Conservation (phyloP, 2,888 invertebrate species). For the Drosophila seclusa region DNA sequence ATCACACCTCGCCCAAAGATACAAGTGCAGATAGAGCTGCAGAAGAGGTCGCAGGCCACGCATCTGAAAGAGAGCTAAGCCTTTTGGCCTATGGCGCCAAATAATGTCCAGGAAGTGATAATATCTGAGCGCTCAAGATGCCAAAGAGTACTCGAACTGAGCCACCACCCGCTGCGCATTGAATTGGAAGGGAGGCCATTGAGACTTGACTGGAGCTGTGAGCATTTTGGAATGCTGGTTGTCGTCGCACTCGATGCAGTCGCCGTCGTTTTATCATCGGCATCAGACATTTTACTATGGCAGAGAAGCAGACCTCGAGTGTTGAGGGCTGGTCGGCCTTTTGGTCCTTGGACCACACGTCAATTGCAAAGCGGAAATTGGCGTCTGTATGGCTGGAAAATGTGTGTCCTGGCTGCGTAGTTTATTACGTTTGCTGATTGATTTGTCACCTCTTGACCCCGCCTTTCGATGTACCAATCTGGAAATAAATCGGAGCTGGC, state of each 20-base stretch:
- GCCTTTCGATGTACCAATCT: neutral
- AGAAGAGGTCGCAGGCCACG: constrained; percentile 18
- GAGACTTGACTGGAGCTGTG: constrained; percentile 31
- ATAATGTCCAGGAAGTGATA: constrained; percentile 80
- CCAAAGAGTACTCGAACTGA: constrained; percentile 47
- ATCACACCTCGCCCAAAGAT: constrained; percentile 27
- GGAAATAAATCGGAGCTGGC: neutral
- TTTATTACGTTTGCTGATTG: constrained; percentile 75
- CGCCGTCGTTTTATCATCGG: constrained; percentile 58
- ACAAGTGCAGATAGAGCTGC: constrained; percentile 10
- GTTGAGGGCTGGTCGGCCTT: constrained; percentile 16
- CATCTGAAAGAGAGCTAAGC: constrained; percentile 63
- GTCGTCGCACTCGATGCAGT: constrained; percentile 34
- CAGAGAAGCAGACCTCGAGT: constrained; percentile 24
- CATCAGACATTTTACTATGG: constrained; percentile 74
- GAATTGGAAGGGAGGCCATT: constrained; percentile 71
- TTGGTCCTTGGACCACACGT: constrained; percentile 27
- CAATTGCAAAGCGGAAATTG: constrained; percentile 75
- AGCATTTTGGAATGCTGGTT: constrained; percentile 54
- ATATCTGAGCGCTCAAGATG: constrained; percentile 60
- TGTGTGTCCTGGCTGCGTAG: constrained; percentile 43
- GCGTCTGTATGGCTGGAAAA: constrained; percentile 71
- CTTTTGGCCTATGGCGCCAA: constrained; percentile 76
- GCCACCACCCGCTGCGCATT: constrained; percentile 65
- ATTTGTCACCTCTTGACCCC: constrained; percentile 62